Evolutionary conservation across 2,797 vertebrate species (phyloP).

Genomic region (Melanogrammus aeglefinus): DNA sequence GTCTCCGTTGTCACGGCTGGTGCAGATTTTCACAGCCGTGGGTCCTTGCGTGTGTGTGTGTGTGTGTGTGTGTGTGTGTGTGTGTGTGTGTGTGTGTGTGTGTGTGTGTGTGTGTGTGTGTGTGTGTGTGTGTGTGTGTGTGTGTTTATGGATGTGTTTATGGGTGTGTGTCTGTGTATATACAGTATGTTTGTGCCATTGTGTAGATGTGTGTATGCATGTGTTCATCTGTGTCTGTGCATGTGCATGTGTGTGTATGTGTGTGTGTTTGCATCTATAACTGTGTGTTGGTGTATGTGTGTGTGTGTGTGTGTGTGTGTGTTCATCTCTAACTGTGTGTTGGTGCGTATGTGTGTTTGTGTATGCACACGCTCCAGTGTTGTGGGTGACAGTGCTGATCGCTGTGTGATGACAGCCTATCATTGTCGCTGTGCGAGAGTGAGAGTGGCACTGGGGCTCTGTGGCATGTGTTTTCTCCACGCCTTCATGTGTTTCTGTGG

Average conservation of each 20-base stretch:
- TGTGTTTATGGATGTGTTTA: too few relatives aligned
- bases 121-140: too few relatives aligned
- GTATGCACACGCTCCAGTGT: slow-evolving; percentile 62
- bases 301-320: slow-evolving; percentile 20
- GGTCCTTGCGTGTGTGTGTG: slow-evolving; percentile 45
- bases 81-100: too few relatives aligned
- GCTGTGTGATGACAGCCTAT: slow-evolving; percentile 77
- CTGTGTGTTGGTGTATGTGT: neutral
- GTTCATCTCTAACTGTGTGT: slow-evolving; percentile 34
- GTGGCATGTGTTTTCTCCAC: slow-evolving; percentile 76
- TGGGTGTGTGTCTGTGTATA: too few relatives aligned
- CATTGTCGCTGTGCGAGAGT: slow-evolving; percentile 75
- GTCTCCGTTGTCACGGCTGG: slow-evolving; percentile 75
- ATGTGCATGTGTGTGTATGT: slow-evolving; percentile 19
- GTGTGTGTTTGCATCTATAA: neutral
- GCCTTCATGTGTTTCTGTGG: slow-evolving; percentile 75
- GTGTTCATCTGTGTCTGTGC: slow-evolving; percentile 35
- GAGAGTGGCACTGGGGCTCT: slow-evolving; percentile 75
- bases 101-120: too few relatives aligned
- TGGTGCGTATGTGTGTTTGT: slow-evolving; percentile 41
- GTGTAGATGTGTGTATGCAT: slow-evolving; percentile 44
- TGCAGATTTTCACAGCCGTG: slow-evolving; percentile 73
- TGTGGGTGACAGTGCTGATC: slow-evolving; percentile 76
- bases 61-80: neutral
- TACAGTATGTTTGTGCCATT: neutral